A percentile compares a stretch with the other conserved stretches of the same genome.
Conservation (phyloP, 2,797 vertebrate species). For the Peromyscus melanophrys region DNA sequence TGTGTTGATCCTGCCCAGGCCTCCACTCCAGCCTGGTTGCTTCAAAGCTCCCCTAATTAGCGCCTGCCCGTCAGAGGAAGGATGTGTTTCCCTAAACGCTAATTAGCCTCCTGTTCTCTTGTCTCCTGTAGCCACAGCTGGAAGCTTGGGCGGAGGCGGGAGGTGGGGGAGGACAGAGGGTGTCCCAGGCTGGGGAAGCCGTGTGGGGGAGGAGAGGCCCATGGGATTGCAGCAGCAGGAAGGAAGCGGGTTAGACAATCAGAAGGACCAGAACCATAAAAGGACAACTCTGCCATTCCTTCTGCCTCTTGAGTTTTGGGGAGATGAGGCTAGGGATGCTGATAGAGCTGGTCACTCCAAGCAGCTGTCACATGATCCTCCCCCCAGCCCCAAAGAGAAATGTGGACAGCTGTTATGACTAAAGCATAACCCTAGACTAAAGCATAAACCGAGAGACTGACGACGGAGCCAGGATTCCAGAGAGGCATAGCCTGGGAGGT, state of each 20-base stretch:
- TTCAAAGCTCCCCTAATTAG: constrained; percentile 75
- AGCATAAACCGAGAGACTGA: not conserved
- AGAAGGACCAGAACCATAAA: not conserved
- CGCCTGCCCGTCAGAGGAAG: constrained; percentile 66
- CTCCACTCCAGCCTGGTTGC: constrained; percentile 44
- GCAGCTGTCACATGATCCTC: not conserved
- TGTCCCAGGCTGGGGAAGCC: constrained; percentile 65
- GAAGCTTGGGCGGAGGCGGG: not conserved
- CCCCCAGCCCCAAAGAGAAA: not conserved
- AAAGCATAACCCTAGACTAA: not conserved
- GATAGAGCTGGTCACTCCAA: not conserved
- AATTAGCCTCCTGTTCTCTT: constrained; percentile 77
- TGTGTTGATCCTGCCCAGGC: constrained; percentile 69
- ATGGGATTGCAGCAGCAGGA: not conserved
- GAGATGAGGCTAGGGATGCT: not conserved
- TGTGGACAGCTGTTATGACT: not conserved
- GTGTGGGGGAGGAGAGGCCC: not conserved
- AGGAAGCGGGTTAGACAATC: not conserved
- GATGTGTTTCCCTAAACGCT: constrained; percentile 78
- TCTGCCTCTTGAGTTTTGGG: not conserved
- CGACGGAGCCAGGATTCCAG: not conserved
- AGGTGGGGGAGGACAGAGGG: not conserved
- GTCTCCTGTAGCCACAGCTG: constrained; percentile 62
- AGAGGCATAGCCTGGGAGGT: not conserved
- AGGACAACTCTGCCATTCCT: not conserved